These are phyloP conservation scores for Timema podura DNA, from an alignment of 2,888 invertebrate species.

Conservation along the genomic window DNA sequence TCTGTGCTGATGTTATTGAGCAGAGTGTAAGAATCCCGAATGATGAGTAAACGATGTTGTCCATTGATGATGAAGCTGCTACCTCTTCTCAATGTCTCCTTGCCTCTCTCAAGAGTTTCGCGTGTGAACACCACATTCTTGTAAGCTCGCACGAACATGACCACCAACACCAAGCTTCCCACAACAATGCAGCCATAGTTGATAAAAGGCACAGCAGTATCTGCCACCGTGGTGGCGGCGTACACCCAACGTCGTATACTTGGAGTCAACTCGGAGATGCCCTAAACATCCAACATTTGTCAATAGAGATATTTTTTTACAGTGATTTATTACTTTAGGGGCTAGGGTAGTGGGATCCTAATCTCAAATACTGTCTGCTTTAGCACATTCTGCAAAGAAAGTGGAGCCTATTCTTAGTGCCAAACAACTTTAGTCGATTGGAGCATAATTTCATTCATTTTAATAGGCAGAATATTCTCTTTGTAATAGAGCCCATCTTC, in stretches of 20 bases:
- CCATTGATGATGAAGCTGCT: constrained; percentile 42
- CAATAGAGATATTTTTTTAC: no score
- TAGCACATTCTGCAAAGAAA: no score
- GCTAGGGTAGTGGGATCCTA: no score
- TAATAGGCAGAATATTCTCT: no score
- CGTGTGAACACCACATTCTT: constrained; percentile 67
- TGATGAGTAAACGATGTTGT: constrained; percentile 55
- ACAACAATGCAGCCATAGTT: constrained; percentile 68
- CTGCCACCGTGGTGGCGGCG: constrained; percentile 72
- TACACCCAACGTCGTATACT: constrained; percentile 79
- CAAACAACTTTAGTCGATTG: no score
- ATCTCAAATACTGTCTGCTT: no score
- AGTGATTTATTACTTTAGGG: no score
- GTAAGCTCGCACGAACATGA: constrained; percentile 68
- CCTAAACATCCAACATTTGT: constrained; percentile 47
- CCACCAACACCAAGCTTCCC: constrained; percentile 61
- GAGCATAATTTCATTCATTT: no score
- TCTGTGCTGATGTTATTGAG: constrained; percentile 40
- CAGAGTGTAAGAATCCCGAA: constrained; percentile 55
- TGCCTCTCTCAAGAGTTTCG: constrained; percentile 70
- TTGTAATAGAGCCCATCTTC: no score
- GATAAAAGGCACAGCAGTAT: constrained; percentile 63
- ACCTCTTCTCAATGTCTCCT: constrained; percentile 44
- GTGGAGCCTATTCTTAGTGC: no score
- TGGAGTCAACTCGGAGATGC: constrained; percentile 72